These are phyloP conservation scores for Crotalus adamanteus DNA, from an alignment of 2,797 vertebrate species.

Conservation along the genomic window DNA sequence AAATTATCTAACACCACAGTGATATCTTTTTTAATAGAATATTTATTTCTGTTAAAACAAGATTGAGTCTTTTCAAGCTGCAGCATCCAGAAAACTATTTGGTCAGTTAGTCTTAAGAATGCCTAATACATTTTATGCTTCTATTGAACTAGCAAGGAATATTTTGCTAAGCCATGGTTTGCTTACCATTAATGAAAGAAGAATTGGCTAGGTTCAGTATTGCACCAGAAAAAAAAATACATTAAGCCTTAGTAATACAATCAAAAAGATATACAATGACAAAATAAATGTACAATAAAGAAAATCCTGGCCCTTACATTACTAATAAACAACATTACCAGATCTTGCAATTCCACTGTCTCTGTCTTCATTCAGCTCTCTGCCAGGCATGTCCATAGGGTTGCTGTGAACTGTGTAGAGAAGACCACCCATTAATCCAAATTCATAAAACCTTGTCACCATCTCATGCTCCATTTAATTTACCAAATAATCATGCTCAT, in stretches of 20 bases:
- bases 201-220: not conserved
- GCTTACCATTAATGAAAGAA: not conserved
- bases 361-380: conserved; percentile 87
- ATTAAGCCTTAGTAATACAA: not conserved
- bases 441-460: conserved; percentile 45
- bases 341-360: conserved; percentile 98
- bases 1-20: not conserved
- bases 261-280: not conserved
- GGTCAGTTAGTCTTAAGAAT: not conserved
- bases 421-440: conserved; percentile 62
- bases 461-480: conserved; percentile 61
- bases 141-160: not conserved
- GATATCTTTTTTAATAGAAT: not conserved
- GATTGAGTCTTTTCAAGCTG: not conserved
- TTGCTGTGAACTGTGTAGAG: conserved; percentile 90
- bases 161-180: not conserved
- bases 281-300: not conserved
- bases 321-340: conserved; percentile 74
- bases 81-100: not conserved
- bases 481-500: conserved; percentile 74
- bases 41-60: not conserved
- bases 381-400: conserved; percentile 98
- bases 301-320: not conserved
- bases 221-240: not conserved
- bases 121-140: not conserved